phyloP scores from a whole-genome alignment of 2,113 vertebrate species.

The Micromys minutus region DNA sequence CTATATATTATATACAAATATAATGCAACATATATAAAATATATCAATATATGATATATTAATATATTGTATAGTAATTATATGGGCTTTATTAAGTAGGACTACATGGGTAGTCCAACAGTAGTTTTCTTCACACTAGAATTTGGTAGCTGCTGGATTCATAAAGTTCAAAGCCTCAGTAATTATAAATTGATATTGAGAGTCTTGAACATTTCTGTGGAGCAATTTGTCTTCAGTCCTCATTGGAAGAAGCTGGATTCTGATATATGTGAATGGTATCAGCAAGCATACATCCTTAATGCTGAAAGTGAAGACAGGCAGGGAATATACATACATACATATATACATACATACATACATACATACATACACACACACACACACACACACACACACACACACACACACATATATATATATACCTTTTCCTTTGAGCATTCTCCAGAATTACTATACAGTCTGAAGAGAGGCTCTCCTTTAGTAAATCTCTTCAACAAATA shows the following conservation, averaged over 20 bases:
- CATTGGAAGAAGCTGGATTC: neutral
- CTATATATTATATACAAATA: neutral
- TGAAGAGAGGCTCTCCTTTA: neutral
- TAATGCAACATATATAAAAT: no score
- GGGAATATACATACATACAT: no score
- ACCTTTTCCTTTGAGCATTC: neutral
- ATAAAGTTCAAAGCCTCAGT: neutral
- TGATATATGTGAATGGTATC: neutral
- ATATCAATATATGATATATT: neutral
- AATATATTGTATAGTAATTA: no score
- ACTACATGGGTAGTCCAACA: neutral
- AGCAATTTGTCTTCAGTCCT: neutral
- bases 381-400: no score
- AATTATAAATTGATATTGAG: neutral
- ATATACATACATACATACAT: no score
- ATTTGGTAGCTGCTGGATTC: neutral
- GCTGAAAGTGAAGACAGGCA: neutral
- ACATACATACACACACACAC: no score
- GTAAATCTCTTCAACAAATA: neutral
- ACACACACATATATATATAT: no score
- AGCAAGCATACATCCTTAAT: neutral
- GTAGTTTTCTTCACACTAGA: neutral
- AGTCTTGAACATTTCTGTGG: neutral
- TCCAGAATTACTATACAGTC: neutral
- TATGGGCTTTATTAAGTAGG: neutral